phyloP scores from a whole-genome alignment of 2,888 invertebrate species.

The Drosophila paramelanica region DNA sequence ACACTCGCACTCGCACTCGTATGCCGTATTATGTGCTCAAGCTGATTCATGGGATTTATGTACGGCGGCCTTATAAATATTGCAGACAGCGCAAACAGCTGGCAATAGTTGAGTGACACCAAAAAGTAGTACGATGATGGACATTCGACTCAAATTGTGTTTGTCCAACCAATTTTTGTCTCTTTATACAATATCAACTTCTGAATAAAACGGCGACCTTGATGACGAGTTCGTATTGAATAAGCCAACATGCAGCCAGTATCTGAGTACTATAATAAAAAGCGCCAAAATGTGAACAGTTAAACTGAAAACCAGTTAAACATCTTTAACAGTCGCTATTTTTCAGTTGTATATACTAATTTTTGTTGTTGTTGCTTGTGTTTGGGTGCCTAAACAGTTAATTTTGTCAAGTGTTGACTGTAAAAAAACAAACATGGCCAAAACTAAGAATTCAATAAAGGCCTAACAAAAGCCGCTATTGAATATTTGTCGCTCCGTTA shows the following conservation, averaged over 20 bases:
- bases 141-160: conserved; percentile 30
- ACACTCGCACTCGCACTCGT: neutral
- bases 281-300: conserved; percentile 23
- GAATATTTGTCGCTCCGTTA: conserved; percentile 42
- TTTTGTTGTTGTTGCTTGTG: conserved; percentile 2
- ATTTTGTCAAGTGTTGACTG: conserved; percentile 60
- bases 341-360: conserved; percentile 1
- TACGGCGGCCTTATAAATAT: conserved; percentile 51
- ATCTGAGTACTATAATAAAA: conserved; percentile 23
- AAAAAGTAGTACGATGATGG: conserved; percentile 21
- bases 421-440: conserved; percentile 37
- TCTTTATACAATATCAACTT: conserved; percentile 33
- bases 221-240: conserved; percentile 32
- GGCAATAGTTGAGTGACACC: conserved; percentile 27
- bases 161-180: conserved; percentile 47
- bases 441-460: conserved; percentile 24
- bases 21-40: conserved; percentile 7
- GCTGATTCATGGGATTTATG: conserved; percentile 53
- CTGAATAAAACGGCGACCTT: conserved; percentile 36
- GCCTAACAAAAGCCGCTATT: conserved; percentile 53
- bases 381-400: conserved; percentile 47
- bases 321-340: conserved; percentile 47
- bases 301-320: conserved; percentile 63
- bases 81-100: conserved; percentile 7
- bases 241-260: conserved; percentile 9